phyloP scores from a whole-genome alignment of 2,888 invertebrate species.

The Nomada lathburiana region DNA sequence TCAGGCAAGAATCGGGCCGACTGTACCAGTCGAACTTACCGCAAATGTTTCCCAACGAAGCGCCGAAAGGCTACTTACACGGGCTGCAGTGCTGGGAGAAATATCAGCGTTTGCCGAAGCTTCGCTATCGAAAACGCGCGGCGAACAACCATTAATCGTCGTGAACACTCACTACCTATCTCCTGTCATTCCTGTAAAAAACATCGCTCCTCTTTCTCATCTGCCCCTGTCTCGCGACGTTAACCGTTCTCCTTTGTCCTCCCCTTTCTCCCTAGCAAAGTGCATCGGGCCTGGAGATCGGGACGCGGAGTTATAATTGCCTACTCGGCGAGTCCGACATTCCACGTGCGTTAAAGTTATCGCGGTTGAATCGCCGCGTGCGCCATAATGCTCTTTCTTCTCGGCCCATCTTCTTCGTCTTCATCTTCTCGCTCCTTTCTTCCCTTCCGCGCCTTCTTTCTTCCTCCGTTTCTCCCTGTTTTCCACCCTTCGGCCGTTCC shows the following conservation, averaged over 20 bases:
- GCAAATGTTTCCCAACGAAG: constrained; percentile 4
- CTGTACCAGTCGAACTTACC: constrained; percentile 7
- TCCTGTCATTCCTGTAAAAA: constrained; percentile 56
- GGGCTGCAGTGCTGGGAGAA: background rate
- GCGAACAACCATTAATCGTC: constrained; percentile 62
- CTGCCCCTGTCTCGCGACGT: constrained; percentile 11
- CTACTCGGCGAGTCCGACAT: constrained; percentile 73
- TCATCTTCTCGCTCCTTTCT: constrained; percentile 24
- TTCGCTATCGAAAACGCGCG: constrained; percentile 45
- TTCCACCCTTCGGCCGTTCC: constrained; percentile 16
- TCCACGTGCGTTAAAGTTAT: constrained; percentile 77
- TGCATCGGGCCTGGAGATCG: constrained; percentile 64
- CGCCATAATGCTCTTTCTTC: constrained; percentile 69
- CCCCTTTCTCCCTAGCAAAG: constrained; percentile 58
- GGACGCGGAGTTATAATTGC: constrained; percentile 76
- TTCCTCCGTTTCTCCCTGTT: constrained; percentile 11
- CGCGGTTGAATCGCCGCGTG: constrained; percentile 72
- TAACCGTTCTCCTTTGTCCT: constrained; percentile 46
- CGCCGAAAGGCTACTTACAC: constrained; percentile 10
- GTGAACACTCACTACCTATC: constrained; percentile 60
- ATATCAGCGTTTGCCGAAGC: constrained; percentile 37
- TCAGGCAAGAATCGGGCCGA: too few species aligned
- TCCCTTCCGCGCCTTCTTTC: constrained; percentile 31
- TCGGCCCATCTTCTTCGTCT: constrained; percentile 31
- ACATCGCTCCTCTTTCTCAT: constrained; percentile 38